Evolutionary conservation across 2,888 invertebrate species (phyloP).

Genomic region (Acanthococcus lagerstroemiae): DNA sequence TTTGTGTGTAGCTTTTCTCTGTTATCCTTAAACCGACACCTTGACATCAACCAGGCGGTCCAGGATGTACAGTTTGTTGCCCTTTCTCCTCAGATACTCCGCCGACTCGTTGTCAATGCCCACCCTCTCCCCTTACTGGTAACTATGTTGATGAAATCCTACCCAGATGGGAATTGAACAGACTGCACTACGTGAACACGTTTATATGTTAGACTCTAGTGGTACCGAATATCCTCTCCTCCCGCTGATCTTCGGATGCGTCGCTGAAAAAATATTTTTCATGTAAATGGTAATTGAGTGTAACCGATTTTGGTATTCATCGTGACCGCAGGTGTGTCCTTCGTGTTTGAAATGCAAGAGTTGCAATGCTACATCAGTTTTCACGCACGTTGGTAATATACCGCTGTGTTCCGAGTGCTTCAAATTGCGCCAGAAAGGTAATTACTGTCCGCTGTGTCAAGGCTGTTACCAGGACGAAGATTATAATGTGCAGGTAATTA

Average conservation of each 20-base stretch:
- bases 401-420: slow-evolving; percentile 81
- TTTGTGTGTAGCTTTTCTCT: no score
- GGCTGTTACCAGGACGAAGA: slow-evolving; percentile 86
- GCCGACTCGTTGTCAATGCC: no score
- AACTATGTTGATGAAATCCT: no score
- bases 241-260: background rate
- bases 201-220: no score
- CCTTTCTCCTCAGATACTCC: no score
- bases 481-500: slow-evolving; percentile 71
- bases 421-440: slow-evolving; percentile 73
- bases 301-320: slow-evolving; percentile 1
- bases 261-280: background rate
- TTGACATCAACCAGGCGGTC: no score
- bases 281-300: background rate
- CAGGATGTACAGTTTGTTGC: no score
- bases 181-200: no score
- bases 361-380: slow-evolving; percentile 69
- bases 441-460: slow-evolving; percentile 84
- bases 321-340: slow-evolving; percentile 49
- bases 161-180: no score
- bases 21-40: no score
- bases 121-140: no score
- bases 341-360: slow-evolving; percentile 79
- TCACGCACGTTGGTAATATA: slow-evolving; percentile 70
- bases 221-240: no score